Evolutionary conservation across 2,888 invertebrate species (phyloP), one percentile per base, ranked within the genome.

Genomic region (Magallana nippona): DNA sequence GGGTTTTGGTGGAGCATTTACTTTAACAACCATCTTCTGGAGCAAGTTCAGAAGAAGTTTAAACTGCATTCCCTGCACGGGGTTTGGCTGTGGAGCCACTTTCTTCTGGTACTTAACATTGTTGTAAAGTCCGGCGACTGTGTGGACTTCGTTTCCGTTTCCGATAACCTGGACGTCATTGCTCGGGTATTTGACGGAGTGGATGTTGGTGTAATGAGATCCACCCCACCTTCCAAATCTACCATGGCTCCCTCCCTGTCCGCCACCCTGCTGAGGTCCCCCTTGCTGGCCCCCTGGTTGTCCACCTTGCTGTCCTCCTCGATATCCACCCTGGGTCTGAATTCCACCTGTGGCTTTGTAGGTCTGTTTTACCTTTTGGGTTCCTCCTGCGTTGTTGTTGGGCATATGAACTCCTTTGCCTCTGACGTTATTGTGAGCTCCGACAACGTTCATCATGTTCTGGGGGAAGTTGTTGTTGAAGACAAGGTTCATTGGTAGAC

Each of bases 391-490:
- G 27, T 71, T 71, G 27, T 71, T 71, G 27, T 71, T 71, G 2
- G 71, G 71, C 71, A 71, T 71, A 15, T 71, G 71, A 11, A 71
- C 71, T 1, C 71, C 71, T 32, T 71, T 71, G 27, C 71, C 71
- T 32, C 71, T 71, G 15, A 71, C 71, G 27, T 71, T 71, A 22
- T 71, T 71, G 27, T 71, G 71, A 32, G 71, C 71, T 27, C 71
- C 71, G 71, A 71, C 71, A 27, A 71, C 71, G 27, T 71, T 71
- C 71, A 71, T 71, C 71, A 71, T 71, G 71, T 71, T 71, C 27
- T 71, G 71, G 22, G 71, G 71, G 32, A 71, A 71, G 27, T 71
- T 71, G 71, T 71, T 71, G 71, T 71, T 71, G 27, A 71, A 71
- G 71, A 71, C 71, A 27, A 71, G 71, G 71, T 71, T 71, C 71